Evolutionary conservation across 1,140 invertebrate genomes (phyloP).

Genomic region (Ganaspis sp.): DNA sequence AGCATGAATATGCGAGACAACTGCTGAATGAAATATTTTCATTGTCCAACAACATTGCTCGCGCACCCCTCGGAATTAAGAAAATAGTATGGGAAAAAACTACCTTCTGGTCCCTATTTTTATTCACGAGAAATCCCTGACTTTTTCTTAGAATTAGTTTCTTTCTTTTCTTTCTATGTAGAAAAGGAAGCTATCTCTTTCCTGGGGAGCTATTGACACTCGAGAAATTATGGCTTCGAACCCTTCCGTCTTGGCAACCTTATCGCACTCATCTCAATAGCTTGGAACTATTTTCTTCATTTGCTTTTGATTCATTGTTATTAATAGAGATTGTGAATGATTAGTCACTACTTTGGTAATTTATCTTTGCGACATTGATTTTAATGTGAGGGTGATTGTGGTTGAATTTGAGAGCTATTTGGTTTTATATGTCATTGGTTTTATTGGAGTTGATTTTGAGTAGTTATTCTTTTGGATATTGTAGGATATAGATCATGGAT

Average conservation of each 20-base stretch:
- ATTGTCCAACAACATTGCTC: conserved; percentile 18
- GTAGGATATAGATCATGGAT: too few species aligned
- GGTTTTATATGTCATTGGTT: too few species aligned
- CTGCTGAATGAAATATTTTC: conserved; percentile 66
- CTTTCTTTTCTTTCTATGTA: too few species aligned
- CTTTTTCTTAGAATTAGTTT: conserved; percentile 3
- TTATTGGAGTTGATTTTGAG: too few species aligned
- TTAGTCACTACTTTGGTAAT: not conserved
- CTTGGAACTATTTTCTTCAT: not conserved
- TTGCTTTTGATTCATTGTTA: not conserved
- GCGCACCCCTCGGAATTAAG: conserved; percentile 16
- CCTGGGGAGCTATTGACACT: conserved; percentile 6
- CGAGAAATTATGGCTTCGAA: not conserved
- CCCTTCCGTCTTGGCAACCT: not conserved
- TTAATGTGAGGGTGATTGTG: too few species aligned
- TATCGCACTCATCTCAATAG: not conserved
- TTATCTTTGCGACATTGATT: not conserved
- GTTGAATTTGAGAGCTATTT: too few species aligned
- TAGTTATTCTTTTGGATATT: too few species aligned
- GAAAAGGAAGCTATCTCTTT: conserved; percentile 13
- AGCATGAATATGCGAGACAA: conserved; percentile 39
- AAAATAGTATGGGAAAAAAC: conserved; percentile 25
- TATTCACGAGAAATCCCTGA: not conserved
- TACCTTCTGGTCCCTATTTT: conserved; percentile 33
- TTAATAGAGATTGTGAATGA: not conserved